Conservation (phyloP, 2,113 vertebrate genomes). For the Amazona guildingii region DNA sequence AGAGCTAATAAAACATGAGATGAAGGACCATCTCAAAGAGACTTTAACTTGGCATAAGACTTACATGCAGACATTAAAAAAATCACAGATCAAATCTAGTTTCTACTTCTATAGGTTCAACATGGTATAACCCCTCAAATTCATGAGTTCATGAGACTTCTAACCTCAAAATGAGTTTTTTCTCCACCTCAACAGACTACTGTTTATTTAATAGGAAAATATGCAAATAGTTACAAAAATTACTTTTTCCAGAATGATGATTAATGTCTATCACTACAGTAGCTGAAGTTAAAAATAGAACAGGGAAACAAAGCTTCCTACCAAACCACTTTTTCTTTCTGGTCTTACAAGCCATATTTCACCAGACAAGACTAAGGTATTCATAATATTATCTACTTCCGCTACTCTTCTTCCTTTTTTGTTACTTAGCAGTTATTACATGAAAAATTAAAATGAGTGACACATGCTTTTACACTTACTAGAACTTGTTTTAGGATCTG, state of each 20-base stretch:
- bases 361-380: background rate
- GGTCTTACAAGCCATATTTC: background rate
- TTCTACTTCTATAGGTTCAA: background rate
- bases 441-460: background rate
- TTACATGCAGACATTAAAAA: background rate
- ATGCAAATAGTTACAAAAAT: conserved; percentile 19
- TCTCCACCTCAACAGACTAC: background rate
- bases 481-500: background rate
- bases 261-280: conserved; percentile 8
- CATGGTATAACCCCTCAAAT: background rate
- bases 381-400: background rate
- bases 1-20: background rate
- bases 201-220: conserved; percentile 15
- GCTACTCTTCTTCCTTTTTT: background rate
- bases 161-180: background rate
- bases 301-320: conserved; percentile 31
- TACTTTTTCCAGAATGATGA: background rate
- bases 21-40: background rate
- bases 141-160: background rate
- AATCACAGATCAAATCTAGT: background rate
- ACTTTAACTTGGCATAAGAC: background rate
- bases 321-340: background rate
- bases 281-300: conserved; percentile 47
- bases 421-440: background rate
- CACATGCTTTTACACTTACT: background rate